These are phyloP conservation scores for Leptura quadrifasciata DNA, from an alignment of 2,888 invertebrate genomes.

Conservation along the genomic window DNA sequence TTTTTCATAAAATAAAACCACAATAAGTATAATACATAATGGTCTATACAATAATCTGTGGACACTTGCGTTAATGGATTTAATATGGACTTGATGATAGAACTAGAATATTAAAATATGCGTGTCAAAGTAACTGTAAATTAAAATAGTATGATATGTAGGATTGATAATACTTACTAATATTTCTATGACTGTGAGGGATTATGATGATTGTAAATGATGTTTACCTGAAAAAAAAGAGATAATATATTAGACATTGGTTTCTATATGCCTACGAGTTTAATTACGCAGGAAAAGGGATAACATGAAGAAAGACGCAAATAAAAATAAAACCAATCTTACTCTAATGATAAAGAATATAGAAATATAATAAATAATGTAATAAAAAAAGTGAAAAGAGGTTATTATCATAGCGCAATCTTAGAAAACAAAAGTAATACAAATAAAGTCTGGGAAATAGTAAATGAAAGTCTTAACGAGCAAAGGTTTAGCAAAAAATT, in stretches of 20 bases:
- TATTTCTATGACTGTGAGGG: background rate
- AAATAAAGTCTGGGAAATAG: too few species aligned
- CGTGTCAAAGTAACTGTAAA: constrained; percentile 20
- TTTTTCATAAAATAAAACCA: constrained; percentile 14
- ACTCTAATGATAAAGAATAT: too few species aligned
- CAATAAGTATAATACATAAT: background rate
- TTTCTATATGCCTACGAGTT: too few species aligned
- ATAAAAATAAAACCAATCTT: too few species aligned
- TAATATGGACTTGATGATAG: constrained; percentile 23
- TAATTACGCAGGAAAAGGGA: too few species aligned
- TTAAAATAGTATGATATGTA: constrained; percentile 1
- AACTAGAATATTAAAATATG: constrained; percentile 19
- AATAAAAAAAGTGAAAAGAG: too few species aligned
- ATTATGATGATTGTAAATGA: background rate
- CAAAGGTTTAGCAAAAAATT: too few species aligned
- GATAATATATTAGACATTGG: background rate
- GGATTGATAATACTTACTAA: constrained; percentile 26
- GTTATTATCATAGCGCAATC: too few species aligned
- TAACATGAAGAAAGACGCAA: too few species aligned
- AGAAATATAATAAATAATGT: too few species aligned
- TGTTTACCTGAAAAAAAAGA: constrained; percentile 22
- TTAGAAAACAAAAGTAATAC: too few species aligned
- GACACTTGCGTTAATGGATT: constrained; percentile 20
- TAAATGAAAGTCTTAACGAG: too few species aligned
- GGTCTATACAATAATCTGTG: constrained; percentile 1